phyloP scores from a whole-genome alignment of 2,797 vertebrate genomes.

The Coregonus suidteri region DNA sequence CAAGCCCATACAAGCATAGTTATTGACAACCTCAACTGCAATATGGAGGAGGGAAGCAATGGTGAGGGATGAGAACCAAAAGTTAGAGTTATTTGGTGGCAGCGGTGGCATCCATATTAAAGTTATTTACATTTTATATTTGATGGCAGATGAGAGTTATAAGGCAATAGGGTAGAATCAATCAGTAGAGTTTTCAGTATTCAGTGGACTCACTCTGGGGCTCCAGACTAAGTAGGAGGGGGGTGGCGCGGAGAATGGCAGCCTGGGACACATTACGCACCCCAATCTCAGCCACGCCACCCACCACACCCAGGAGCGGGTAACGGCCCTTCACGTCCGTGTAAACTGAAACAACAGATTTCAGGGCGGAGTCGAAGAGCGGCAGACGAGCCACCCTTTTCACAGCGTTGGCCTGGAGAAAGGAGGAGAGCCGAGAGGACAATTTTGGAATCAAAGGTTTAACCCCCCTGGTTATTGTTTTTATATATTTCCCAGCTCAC shows the following conservation, averaged over 20 bases:
- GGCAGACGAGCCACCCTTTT: conserved; percentile 61
- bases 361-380: conserved; percentile 59
- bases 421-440: background rate
- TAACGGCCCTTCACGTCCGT: conserved; percentile 60
- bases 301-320: conserved; percentile 66
- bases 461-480: background rate
- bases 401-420: conserved; percentile 57
- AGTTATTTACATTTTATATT: too few relatives aligned
- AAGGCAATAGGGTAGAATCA: too few relatives aligned
- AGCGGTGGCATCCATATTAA: background rate
- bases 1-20: conserved; percentile 63
- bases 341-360: conserved; percentile 54
- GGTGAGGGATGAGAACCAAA: background rate
- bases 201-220: conserved; percentile 33
- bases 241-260: conserved; percentile 44
- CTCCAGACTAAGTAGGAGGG: conserved; percentile 41
- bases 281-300: conserved; percentile 59
- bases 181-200: background rate
- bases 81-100: background rate
- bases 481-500: conserved; percentile 38
- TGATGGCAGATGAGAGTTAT: too few relatives aligned
- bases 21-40: conserved; percentile 68
- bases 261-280: conserved; percentile 52
- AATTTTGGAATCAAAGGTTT: background rate
- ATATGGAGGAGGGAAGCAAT: background rate